Evolutionary conservation across 2,888 invertebrate genomes (phyloP).

Genomic region (Melieria picta): DNA sequence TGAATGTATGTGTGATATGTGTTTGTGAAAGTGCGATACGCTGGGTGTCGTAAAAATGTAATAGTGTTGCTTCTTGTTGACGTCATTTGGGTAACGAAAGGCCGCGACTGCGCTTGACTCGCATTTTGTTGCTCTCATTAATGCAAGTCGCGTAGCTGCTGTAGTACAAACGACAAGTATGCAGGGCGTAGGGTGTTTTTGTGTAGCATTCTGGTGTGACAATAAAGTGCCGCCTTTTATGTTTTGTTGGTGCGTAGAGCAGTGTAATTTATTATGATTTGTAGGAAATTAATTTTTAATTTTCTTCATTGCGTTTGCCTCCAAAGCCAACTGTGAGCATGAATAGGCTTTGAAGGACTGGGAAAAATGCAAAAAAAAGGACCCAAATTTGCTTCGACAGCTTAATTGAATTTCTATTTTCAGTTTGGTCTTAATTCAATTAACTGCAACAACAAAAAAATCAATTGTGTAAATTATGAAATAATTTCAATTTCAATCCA

Average conservation of each 20-base stretch:
- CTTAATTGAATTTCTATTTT: too few species aligned
- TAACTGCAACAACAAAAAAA: too few species aligned
- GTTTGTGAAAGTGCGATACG: not conserved
- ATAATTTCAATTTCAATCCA: too few species aligned
- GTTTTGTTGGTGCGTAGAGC: not conserved
- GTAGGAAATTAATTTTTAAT: slow-evolving; percentile 32
- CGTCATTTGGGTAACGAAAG: not conserved
- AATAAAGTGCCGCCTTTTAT: not conserved
- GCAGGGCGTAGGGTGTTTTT: not conserved
- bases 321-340: too few species aligned
- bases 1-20: not conserved
- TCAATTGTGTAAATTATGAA: too few species aligned
- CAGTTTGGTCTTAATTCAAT: too few species aligned
- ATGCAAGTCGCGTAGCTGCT: slow-evolving; percentile 6
- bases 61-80: slow-evolving; percentile 14
- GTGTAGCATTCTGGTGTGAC: not conserved
- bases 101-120: not conserved
- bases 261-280: slow-evolving; percentile 28
- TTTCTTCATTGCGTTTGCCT: slow-evolving; percentile 13
- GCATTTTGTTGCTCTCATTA: slow-evolving; percentile 4
- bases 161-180: not conserved
- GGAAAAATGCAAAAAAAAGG: too few species aligned
- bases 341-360: too few species aligned
- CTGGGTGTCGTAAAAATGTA: slow-evolving; percentile 21
- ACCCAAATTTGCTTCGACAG: too few species aligned